Evolutionary conservation across 2,113 vertebrate genomes (phyloP).

Genomic region (Microcebus lehilahytsara): DNA sequence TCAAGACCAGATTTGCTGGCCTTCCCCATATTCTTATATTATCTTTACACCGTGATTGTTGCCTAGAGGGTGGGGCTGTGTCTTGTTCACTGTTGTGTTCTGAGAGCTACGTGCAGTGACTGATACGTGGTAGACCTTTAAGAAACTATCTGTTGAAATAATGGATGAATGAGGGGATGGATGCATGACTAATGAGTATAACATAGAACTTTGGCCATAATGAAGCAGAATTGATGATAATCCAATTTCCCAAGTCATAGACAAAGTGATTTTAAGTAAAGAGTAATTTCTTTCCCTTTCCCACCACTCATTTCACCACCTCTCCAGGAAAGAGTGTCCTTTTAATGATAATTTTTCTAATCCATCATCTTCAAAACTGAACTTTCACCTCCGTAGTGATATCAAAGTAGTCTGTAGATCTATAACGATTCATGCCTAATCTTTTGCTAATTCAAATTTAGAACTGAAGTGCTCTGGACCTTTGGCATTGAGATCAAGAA

Average conservation of each 20-base stretch:
- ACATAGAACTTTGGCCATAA: neutral
- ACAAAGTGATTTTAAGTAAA: slow-evolving; percentile 45
- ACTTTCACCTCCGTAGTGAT: neutral
- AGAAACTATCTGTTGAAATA: neutral
- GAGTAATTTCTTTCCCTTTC: neutral
- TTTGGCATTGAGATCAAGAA: neutral
- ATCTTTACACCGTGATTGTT: neutral
- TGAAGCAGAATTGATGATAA: slow-evolving; percentile 14
- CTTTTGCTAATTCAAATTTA: neutral
- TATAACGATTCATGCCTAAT: neutral
- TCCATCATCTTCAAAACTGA: slow-evolving; percentile 21
- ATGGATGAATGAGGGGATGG: neutral
- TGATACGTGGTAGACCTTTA: neutral
- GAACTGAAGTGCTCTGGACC: neutral
- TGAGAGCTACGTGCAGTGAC: neutral
- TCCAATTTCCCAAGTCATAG: slow-evolving; percentile 37
- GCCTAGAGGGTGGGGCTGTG: neutral
- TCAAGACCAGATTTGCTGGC: neutral
- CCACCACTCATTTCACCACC: neutral
- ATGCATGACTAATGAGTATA: neutral
- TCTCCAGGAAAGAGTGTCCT: neutral
- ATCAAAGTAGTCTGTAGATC: neutral
- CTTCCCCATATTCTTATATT: neutral
- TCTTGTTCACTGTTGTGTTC: neutral
- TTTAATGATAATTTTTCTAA: slow-evolving; percentile 10